A percentile compares a stretch with the other conserved stretches of the same genome.
These are phyloP conservation scores for Carterocephalus palaemon DNA, from an alignment of 2,888 invertebrate genomes.

Conservation along the genomic window DNA sequence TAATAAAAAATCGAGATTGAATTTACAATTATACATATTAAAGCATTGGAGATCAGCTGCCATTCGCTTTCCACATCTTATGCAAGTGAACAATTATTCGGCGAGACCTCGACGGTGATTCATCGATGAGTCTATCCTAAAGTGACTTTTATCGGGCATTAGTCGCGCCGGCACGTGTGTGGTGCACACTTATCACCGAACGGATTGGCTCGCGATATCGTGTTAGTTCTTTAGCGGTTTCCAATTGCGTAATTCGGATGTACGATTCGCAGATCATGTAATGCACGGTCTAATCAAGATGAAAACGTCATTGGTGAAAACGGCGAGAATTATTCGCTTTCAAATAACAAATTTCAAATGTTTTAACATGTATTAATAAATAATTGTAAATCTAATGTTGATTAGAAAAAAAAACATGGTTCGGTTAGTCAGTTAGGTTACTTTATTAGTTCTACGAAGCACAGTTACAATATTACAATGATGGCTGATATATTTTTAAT, in stretches of 20 bases:
- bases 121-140: conserved; percentile 77
- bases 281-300: conserved; percentile 5
- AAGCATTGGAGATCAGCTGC: conserved; percentile 20
- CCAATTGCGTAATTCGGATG: conserved; percentile 27
- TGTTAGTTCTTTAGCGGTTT: conserved; percentile 23
- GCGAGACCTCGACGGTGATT: conserved; percentile 64
- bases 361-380: too few species aligned
- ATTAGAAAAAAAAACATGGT: too few species aligned
- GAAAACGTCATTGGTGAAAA: not conserved
- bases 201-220: conserved; percentile 26
- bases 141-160: conserved; percentile 67
- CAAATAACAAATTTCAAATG: conserved; percentile 1
- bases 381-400: too few species aligned
- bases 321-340: not conserved
- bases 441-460: too few species aligned
- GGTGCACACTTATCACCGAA: conserved; percentile 24
- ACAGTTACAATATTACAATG: too few species aligned
- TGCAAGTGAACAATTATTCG: conserved; percentile 70
- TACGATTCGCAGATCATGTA: conserved; percentile 4
- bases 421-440: too few species aligned
- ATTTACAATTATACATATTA: too few species aligned
- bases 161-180: conserved; percentile 47
- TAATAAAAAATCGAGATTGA: too few species aligned
- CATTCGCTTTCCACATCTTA: conserved; percentile 60
- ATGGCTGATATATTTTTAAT: too few species aligned